Conservation (phyloP, 2,113 vertebrate genomes). For the Numenius arquata region DNA sequence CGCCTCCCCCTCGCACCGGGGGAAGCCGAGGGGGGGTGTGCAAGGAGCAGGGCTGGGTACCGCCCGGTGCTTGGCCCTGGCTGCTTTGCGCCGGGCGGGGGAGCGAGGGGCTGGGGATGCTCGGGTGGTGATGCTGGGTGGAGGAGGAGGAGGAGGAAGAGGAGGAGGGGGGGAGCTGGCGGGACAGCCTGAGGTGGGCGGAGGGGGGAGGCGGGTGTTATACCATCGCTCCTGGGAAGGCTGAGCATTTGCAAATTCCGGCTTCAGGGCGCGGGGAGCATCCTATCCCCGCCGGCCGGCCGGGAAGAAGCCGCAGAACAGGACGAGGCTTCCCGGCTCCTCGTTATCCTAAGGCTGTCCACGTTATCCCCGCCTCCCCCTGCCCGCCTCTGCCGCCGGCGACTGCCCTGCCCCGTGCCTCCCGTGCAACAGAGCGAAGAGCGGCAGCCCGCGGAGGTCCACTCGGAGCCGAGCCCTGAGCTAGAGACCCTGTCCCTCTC, state of each 20-base stretch:
- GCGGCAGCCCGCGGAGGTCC: neutral
- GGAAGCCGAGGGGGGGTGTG: neutral
- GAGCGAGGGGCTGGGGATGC: conserved; percentile 8
- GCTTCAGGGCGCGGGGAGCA: conserved; percentile 65
- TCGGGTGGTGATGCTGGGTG: neutral
- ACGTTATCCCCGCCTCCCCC: neutral
- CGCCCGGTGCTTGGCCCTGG: neutral
- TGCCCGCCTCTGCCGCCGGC: neutral
- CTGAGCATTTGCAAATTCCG: conserved; percentile 76
- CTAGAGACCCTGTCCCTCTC: neutral
- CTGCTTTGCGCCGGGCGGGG: neutral
- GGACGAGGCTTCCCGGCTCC: neutral
- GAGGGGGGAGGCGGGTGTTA: conserved; percentile 73
- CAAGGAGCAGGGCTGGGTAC: neutral
- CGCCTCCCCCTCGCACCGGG: accelerated
- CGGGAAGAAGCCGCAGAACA: neutral
- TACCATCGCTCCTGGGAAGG: conserved; percentile 65
- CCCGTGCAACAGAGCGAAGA: neutral
- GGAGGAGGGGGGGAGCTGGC: neutral
- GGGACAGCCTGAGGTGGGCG: conserved; percentile 53
- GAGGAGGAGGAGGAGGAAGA: conserved; percentile 69
- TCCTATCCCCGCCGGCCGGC: neutral
- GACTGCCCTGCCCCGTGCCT: neutral
- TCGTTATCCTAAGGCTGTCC: neutral
- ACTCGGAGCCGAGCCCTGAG: neutral